phyloP scores from a whole-genome alignment of 1,140 invertebrate genomes.

The Macrocentrus cingulum region DNA sequence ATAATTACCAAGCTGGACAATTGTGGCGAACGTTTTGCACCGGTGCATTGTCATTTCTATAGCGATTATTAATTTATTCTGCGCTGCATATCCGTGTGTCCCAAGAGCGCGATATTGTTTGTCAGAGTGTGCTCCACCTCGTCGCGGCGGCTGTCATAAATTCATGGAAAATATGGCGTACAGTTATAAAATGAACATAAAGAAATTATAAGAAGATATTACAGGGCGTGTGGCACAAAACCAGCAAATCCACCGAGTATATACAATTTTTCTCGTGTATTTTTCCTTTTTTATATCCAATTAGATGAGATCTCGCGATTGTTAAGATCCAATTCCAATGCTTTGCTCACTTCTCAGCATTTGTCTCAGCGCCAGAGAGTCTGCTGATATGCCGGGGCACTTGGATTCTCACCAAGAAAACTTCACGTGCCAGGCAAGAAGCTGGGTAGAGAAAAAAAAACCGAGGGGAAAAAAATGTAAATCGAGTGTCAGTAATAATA shows the following conservation, averaged over 20 bases:
- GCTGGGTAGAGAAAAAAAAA: not conserved
- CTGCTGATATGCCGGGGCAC: conserved; percentile 7
- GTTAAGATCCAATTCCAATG: not conserved
- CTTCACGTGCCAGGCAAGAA: not conserved
- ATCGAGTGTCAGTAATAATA: too few species aligned
- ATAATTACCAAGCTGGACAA: conserved; percentile 23
- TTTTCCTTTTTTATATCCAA: not conserved
- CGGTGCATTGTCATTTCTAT: conserved; percentile 14
- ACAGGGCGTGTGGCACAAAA: too few species aligned
- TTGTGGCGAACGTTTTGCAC: conserved; percentile 17
- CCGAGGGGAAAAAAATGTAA: too few species aligned
- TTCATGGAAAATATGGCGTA: too few species aligned
- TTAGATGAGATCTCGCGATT: too few species aligned
- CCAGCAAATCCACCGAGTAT: too few species aligned
- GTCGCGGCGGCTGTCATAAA: too few species aligned
- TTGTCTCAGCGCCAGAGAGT: conserved; percentile 11
- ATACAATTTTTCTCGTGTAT: conserved; percentile 8
- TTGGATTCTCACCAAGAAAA: conserved; percentile 18
- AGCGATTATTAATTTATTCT: conserved; percentile 19
- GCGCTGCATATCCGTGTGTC: not conserved
- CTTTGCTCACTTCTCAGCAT: not conserved
- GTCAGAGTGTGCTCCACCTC: too few species aligned
- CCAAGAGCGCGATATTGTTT: not conserved
- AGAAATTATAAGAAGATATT: too few species aligned
- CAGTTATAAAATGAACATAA: too few species aligned